Conservation (phyloP, 2,888 invertebrate genomes). For the Cataglyphis cursor region DNA sequence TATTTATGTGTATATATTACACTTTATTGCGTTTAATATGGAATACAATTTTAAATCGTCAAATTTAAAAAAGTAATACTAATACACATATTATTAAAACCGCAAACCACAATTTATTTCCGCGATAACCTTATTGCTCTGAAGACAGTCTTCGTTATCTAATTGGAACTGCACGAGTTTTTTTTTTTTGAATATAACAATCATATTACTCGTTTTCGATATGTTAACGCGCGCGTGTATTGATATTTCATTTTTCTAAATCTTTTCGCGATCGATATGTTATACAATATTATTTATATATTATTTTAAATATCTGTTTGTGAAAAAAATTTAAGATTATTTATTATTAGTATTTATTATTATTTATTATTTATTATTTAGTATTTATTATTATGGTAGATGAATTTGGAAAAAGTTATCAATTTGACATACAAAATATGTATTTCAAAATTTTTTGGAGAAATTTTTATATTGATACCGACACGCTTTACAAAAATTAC, state of each 20-base stretch:
- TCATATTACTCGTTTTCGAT: not conserved
- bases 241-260: slow-evolving; percentile 4
- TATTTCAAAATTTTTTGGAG: not conserved
- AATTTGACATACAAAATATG: not conserved
- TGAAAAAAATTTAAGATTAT: not conserved
- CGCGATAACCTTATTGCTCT: slow-evolving; percentile 19
- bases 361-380: not conserved
- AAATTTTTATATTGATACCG: not conserved
- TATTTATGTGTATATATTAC: not conserved
- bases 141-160: slow-evolving; percentile 13
- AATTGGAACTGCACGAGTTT: slow-evolving; percentile 23
- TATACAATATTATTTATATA: not conserved
- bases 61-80: slow-evolving; percentile 12
- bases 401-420: not conserved
- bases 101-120: not conserved
- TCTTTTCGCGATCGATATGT: too few species aligned
- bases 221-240: not conserved
- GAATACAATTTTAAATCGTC: not conserved
- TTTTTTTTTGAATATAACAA: slow-evolving; percentile 35
- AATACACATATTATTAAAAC: not conserved
- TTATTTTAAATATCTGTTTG: not conserved
- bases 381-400: not conserved
- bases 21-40: not conserved
- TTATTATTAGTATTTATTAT: too few species aligned
- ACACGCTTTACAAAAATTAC: not conserved